Percentiles rank a stretch among this genome's conserved stretches.
Evolutionary conservation across 64 coral and sea anemone species (phyloP).

Genomic region (Catalaphyllia jardinei): DNA sequence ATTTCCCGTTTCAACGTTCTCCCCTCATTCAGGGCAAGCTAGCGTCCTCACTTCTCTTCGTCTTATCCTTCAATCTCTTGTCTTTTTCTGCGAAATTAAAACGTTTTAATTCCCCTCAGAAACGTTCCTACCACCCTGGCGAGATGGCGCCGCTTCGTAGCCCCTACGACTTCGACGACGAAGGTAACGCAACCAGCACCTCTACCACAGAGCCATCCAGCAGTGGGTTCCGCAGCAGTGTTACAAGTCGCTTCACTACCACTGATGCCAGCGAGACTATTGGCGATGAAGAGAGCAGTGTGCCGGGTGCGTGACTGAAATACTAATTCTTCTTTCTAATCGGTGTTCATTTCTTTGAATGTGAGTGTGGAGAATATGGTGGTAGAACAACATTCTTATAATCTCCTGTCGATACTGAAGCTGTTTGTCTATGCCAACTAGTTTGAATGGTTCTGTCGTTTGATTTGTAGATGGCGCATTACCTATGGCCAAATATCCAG

Average conservation of each 20-base stretch:
- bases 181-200: constrained; percentile 73
- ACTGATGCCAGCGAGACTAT: constrained; percentile 48
- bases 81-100: neutral
- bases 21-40: too few relatives aligned
- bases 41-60: too few relatives aligned
- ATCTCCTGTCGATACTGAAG: neutral
- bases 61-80: too few relatives aligned
- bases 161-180: constrained; percentile 87
- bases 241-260: constrained; percentile 65
- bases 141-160: constrained; percentile 72
- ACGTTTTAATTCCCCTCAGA: constrained; percentile 22
- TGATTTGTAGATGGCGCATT: constrained; percentile 36
- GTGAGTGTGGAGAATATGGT: neutral
- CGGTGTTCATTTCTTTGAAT: neutral
- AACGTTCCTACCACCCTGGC: constrained; percentile 88
- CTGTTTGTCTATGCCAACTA: too few relatives aligned
- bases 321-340: neutral
- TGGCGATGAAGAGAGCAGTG: constrained; percentile 67
- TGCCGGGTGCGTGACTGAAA: constrained; percentile 17
- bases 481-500: constrained; percentile 44
- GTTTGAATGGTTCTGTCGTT: neutral
- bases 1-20: too few relatives aligned
- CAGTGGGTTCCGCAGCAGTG: constrained; percentile 82
- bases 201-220: constrained; percentile 76
- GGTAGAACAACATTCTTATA: neutral